phyloP scores from a whole-genome alignment of 2,888 invertebrate species.

The Drosophila parthenogenetica region DNA sequence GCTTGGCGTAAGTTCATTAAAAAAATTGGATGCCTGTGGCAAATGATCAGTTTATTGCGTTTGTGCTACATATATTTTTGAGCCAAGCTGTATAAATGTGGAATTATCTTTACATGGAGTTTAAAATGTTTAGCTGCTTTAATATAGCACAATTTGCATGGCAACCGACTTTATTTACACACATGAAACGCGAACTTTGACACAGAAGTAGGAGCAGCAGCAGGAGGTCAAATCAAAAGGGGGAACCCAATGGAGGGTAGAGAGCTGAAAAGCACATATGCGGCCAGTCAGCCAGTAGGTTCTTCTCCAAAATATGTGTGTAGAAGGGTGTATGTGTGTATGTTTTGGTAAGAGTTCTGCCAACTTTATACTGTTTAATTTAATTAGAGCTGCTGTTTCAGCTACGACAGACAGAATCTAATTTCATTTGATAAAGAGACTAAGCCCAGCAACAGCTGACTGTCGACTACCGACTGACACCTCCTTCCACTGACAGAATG shows the following conservation, averaged over 20 bases:
- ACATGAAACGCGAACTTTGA: slow-evolving; percentile 67
- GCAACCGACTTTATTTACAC: slow-evolving; percentile 62
- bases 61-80: slow-evolving; percentile 1
- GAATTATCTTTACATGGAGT: slow-evolving; percentile 49
- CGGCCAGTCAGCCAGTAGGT: slow-evolving; percentile 37
- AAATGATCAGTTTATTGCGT: slow-evolving; percentile 14
- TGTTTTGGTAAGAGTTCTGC: slow-evolving; percentile 54
- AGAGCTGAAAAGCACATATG: slow-evolving; percentile 37
- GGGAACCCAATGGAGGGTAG: slow-evolving; percentile 32
- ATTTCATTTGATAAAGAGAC: slow-evolving; percentile 63
- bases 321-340: slow-evolving; percentile 10
- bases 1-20: no score
- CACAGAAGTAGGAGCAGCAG: slow-evolving; percentile 34
- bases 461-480: neutral
- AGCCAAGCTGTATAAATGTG: slow-evolving; percentile 60
- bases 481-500: neutral
- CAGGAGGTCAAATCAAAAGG: neutral
- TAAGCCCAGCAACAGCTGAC: slow-evolving; percentile 23
- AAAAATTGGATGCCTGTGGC: neutral
- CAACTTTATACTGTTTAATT: slow-evolving; percentile 74
- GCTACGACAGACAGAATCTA: slow-evolving; percentile 60
- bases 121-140: slow-evolving; percentile 59
- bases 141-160: slow-evolving; percentile 63
- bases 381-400: slow-evolving; percentile 62
- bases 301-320: neutral